Evolutionary conservation across 1,140 invertebrate genomes (phyloP), one percentile per base, ranked within the genome.

Genomic region (Drosophila kepulauana): DNA sequence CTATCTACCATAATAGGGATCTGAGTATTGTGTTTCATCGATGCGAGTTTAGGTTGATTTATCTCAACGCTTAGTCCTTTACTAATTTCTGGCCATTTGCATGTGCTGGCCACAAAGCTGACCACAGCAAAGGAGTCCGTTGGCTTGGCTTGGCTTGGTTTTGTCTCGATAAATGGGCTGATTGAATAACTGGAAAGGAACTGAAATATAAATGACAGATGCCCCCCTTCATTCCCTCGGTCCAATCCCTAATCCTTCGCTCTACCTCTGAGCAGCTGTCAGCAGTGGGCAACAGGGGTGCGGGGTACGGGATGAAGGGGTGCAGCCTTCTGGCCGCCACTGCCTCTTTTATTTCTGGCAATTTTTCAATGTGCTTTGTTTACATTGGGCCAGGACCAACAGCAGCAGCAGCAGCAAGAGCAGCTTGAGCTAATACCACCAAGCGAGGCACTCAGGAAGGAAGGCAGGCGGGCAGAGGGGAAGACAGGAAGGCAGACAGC

Each of bases 351-450:
- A 81, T 89, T 87, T 76, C 80, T 81, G 80, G 74, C 84, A 70
- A 88, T 88, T 88, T 88, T 84, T 88, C 84, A 88, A 78, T 84
- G 78, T 64, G 81, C 81, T 89, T 84, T 88, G 74, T 89, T 88
- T 84, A 75, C 74, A 68, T 63, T 66, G 65, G 59, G 52, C 59
- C 66, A 38, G 57, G 13, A 64, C 67, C 52, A 56, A 56, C 66
- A 65, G 43, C 67, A 72, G 56, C 8, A 54, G 10, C 48, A 54
- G 35, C 20, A 25, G 20, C 48, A 54, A 28, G 16, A 65, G 11
- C 20, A 15, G 54, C 72, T 72, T 62, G 57, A 54, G 45, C 33
- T 73, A 68, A 73, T 68, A 41, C 73, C 81, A 59, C 64, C 68
- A 56, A 66, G 61, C 41, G 13, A 46, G 61, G 49, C 49, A 72